Evolutionary conservation across 2,797 vertebrate species (phyloP).

Genomic region (Squalus acanthias): DNA sequence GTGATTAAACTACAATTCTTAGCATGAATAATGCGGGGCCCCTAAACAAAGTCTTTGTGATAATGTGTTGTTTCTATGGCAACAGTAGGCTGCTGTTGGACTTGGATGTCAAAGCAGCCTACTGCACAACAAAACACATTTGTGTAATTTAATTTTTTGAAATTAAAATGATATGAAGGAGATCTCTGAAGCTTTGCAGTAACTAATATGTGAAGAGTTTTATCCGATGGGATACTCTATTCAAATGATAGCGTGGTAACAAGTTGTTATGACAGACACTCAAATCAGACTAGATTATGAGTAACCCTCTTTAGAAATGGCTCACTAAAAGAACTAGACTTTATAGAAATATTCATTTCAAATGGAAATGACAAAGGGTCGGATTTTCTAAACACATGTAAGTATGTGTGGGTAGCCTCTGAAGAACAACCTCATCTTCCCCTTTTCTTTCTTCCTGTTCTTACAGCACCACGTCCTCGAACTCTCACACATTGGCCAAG

Average conservation of each 20-base stretch:
- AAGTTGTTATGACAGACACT: background rate
- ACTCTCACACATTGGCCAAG: background rate
- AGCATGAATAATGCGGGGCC: background rate
- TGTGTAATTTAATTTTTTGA: background rate
- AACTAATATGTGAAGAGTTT: conserved; percentile 5
- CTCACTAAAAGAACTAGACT: background rate
- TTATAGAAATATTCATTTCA: background rate
- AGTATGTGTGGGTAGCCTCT: background rate
- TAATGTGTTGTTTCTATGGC: background rate
- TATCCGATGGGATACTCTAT: background rate
- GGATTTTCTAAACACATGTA: background rate
- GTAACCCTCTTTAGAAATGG: background rate
- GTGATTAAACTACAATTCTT: background rate
- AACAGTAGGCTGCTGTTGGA: conserved; percentile 13
- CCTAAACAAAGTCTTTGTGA: background rate
- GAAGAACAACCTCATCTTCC: background rate
- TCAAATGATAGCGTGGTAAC: background rate
- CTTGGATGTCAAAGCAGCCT: background rate
- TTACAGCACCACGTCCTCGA: background rate
- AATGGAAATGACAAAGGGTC: background rate
- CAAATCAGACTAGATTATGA: background rate
- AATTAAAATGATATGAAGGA: conserved; percentile 26
- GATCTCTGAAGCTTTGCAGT: background rate
- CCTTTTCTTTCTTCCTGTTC: background rate
- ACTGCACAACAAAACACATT: background rate